These are phyloP conservation scores for Amphipyra tragopoginis DNA, from an alignment of 2,888 invertebrate species.

Conservation along the genomic window DNA sequence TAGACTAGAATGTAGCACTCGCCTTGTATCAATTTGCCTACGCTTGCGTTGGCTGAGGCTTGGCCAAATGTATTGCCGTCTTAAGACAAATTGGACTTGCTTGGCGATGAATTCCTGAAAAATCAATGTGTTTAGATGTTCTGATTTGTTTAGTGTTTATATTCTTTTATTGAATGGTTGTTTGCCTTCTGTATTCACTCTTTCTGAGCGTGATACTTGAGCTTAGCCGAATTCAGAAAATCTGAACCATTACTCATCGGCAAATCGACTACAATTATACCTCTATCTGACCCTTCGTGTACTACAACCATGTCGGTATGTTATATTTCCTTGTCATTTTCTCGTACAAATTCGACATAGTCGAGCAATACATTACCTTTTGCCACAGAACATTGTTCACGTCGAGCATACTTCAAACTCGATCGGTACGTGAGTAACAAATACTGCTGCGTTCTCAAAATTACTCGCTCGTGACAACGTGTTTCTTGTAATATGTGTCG, in stretches of 20 bases:
- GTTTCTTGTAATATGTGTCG: slow-evolving; percentile 63
- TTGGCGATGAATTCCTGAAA: no score
- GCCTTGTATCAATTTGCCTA: no score
- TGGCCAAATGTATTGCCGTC: no score
- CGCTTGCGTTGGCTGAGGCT: no score
- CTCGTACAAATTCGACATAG: slow-evolving; percentile 48
- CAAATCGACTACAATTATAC: not conserved
- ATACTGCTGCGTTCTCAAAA: slow-evolving; percentile 70
- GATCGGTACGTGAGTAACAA: slow-evolving; percentile 60
- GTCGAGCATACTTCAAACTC: slow-evolving; percentile 67
- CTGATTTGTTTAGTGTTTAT: no score
- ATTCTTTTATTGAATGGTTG: no score
- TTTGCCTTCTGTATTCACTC: not conserved
- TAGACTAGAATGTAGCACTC: no score
- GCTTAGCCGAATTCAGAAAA: no score
- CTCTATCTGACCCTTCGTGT: slow-evolving; percentile 7
- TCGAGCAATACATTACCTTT: slow-evolving; percentile 47
- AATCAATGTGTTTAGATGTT: no score
- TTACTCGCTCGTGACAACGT: slow-evolving; percentile 75
- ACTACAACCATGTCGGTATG: slow-evolving; percentile 6
- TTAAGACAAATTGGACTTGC: no score
- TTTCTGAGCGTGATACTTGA: no score
- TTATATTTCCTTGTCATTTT: slow-evolving; percentile 38
- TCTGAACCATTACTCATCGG: not conserved
- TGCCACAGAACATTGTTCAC: slow-evolving; percentile 54